phyloP scores from a whole-genome alignment of 2,113 vertebrate species.

The Sturnus vulgaris region DNA sequence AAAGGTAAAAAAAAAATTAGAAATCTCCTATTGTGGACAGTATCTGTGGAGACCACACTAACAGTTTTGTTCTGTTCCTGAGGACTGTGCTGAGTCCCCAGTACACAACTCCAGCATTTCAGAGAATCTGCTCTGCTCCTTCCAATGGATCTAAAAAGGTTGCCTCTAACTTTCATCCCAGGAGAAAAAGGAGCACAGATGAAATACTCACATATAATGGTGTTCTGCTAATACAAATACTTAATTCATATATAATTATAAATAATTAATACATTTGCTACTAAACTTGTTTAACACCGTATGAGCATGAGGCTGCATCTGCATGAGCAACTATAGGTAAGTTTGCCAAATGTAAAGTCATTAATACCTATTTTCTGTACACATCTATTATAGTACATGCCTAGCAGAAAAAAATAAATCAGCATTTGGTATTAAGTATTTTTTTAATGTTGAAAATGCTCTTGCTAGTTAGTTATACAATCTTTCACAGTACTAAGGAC shows the following conservation, averaged over 20 bases:
- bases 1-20: not conserved
- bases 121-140: not conserved
- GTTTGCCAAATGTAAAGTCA: not conserved
- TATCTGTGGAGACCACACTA: not conserved
- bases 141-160: not conserved
- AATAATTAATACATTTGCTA: not conserved
- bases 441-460: not conserved
- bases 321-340: not conserved
- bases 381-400: not conserved
- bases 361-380: not conserved
- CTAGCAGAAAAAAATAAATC: not conserved
- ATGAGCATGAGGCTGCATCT: not conserved
- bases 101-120: not conserved
- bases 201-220: not conserved
- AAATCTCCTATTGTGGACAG: not conserved
- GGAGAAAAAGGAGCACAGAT: not conserved
- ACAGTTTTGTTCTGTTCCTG: not conserved
- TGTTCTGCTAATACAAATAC: not conserved
- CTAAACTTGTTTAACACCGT: accelerated
- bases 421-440: not conserved
- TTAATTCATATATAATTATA: not conserved
- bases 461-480: not conserved
- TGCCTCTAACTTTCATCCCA: not conserved
- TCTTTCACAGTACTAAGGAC: not conserved
- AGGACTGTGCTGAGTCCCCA: not conserved